Evolutionary conservation across 2,797 vertebrate species (phyloP), one percentile per base, ranked within the genome.

Genomic region (Lagocephalus sceleratus): DNA sequence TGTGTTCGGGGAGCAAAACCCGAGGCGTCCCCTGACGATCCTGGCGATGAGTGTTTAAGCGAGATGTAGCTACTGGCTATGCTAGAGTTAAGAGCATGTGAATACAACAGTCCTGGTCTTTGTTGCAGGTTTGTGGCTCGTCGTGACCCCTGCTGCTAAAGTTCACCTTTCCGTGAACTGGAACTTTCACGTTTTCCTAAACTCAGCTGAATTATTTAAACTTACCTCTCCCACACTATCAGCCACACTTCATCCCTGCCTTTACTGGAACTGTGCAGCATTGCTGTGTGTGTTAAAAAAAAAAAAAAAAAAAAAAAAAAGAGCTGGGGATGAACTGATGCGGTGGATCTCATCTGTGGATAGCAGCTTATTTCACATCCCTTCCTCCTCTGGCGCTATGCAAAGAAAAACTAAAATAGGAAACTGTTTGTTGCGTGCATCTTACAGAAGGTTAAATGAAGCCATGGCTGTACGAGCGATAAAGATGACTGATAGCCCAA

Each of bases 21-120:
- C 11, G 20, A 68, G 42, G 52, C 40, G 17, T 58, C 40, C 26
- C 47, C 20, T 50, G 60, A 54, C 26, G 47, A 22, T 26, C 46
- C 43, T 4, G 2, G 54, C 43, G 23, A 17, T 62, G 26, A 48
- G 49, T 54, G 38, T 49, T 45, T 1, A 10, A 42, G n/a, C 19
- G 5, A 16, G 39, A 17, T 20, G 26, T 26, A 26, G 5, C 45
- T 41, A 40, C 48, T n/a, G 38, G 25, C 22, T 23, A 20, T 19
- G 19, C 23, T 25, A 25, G 23, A 7, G 12, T 11, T 29, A 29
- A 10, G 6, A 29, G 29, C 3, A 29, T 29, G 29, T 11, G 9
- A 14, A 3, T 10, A 10, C 14, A 35, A 35, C 11, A 35, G 29
- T 11, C 7, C 9, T 10, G 3, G 1, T 8, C 29, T 29, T 8